Base-by-base conservation (phyloP, 2,888 invertebrate species). In the Augochlorella aurata region DNA sequence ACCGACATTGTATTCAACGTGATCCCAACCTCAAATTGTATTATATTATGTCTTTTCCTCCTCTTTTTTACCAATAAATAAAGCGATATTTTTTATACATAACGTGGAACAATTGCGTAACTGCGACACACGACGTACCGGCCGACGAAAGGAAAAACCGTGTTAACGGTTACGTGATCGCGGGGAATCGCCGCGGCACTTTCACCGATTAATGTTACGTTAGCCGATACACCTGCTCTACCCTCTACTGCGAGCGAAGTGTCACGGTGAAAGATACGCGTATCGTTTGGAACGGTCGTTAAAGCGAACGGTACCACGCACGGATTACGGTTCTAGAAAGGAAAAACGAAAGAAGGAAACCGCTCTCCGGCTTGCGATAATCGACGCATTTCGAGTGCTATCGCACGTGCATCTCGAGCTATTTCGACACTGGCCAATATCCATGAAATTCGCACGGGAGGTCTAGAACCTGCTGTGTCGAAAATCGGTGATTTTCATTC, bases 41-140 rank as follows among this genome's bases (percentile, higher is more conserved):
- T 75, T 84, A 81, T 87, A 87, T 69, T 47, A 83, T 77, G 38
- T 83, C 71, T 50, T 63, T 63, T 29, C 38, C 63, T 70, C 72
- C 78, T 74, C 61, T 74, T 68, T 73, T 69, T 67, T 83, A 76
- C 87, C 84, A 85, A 87, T 80, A 76, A 88, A 89, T 88, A 89
- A 89, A 89, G 74, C 81, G 74, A 86, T 86, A 86, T 88, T 87
- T 86, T 87, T 88, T 88, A 77, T 88, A 88, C 77, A 76, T 83
- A 86, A 87, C 54, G 49, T 29, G 44, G 67, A 21, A 7, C 74
- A 79, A 80, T 87, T 88, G 83, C 21, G 79, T 58, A 88, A 87
- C 24, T 54, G 61, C 18, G 68, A 29, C 44, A 50, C 54, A 18
- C n/a, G 54, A 47, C 67, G 29, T 29, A 38, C 58, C 49, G 63